Conservation (phyloP, 1,140 invertebrate species). For the Campodea augens region DNA sequence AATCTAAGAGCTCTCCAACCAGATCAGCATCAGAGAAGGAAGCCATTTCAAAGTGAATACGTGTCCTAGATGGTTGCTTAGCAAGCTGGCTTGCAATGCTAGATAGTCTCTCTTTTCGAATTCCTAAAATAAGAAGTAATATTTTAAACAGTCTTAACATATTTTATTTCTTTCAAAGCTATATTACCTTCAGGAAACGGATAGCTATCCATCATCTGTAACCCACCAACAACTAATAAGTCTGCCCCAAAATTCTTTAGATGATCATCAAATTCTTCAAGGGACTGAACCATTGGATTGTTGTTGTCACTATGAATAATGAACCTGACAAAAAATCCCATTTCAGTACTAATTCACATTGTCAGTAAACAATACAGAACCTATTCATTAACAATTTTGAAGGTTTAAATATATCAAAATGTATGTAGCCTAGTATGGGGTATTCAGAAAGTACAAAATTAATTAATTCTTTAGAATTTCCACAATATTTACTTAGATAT, state of each 20-base stretch:
- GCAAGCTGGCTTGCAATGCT: too few species aligned
- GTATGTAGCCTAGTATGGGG: not conserved
- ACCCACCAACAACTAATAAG: conserved; percentile 57
- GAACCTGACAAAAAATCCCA: conserved; percentile 33
- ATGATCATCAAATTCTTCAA: conserved; percentile 44
- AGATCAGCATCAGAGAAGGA: conserved; percentile 55
- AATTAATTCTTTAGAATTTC: not conserved
- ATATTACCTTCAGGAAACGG: conserved; percentile 45
- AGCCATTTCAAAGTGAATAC: conserved; percentile 74
- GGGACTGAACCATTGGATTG: conserved; percentile 53
- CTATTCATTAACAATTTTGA: not conserved
- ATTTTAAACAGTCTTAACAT: too few species aligned
- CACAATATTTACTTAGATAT: too few species aligned
- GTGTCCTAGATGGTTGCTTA: conserved; percentile 36
- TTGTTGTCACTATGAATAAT: conserved; percentile 69
- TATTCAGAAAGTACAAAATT: not conserved
- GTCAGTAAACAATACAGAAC: conserved; percentile 2
- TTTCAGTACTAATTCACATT: conserved; percentile 1
- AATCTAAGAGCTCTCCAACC: conserved; percentile 40
- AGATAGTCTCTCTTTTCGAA: conserved; percentile 38
- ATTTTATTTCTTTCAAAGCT: too few species aligned
- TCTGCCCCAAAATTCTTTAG: conserved; percentile 45
- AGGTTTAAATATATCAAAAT: conserved; percentile 5
- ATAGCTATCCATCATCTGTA: conserved; percentile 84
- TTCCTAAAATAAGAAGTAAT: conserved; percentile 27